Evolutionary conservation across 30 jellyfish, hydroid and myxozoan genomes (phyloP), one percentile per base, ranked within the genome.

Genomic region (Calvadosia cruxmelitensis): DNA sequence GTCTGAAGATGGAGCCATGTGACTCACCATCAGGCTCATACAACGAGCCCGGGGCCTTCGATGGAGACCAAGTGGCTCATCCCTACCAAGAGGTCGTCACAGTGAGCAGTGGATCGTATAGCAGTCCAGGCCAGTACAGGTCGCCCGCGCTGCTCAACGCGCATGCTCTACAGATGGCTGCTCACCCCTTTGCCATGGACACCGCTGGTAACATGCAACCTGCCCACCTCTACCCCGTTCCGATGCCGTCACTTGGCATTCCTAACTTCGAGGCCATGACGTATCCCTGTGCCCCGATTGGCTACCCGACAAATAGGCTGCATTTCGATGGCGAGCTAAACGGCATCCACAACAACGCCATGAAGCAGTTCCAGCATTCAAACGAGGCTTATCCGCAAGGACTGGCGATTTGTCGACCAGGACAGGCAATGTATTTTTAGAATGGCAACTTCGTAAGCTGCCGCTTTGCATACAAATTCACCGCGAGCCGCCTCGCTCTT

Each of bases 401-500:
- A n/a, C 49, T 70, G 5, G 57, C 33, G 49, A 64, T 80, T 82
- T 79, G 63, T 64, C 92, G 64, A 33, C 12, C 83, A 29, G 92
- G 92, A 53, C 92, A 80, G 12, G 78, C 83, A 3, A 73, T 76
- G 1, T 79, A 70, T 61, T 68, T 69, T 80, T 79, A 64, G 51
- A 49, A 70, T 70, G 29, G 78, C 49, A 70, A n/a, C n/a, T n/a
- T n/a, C n/a, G n/a, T n/a, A n/a, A n/a, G n/a, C n/a, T n/a, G n/a
- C n/a, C n/a, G n/a, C n/a, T n/a, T n/a, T n/a, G n/a, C n/a, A n/a
- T n/a, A n/a, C n/a, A n/a, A n/a, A n/a, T n/a, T n/a, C n/a, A n/a
- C n/a, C n/a, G n/a, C n/a, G n/a, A n/a, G n/a, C n/a, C n/a, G n/a
- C n/a, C n/a, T n/a, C n/a, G n/a, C n/a, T n/a, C n/a, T n/a, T n/a